Evolutionary conservation across 2,113 vertebrate species (phyloP).

Genomic region (Amphiprion ocellaris): DNA sequence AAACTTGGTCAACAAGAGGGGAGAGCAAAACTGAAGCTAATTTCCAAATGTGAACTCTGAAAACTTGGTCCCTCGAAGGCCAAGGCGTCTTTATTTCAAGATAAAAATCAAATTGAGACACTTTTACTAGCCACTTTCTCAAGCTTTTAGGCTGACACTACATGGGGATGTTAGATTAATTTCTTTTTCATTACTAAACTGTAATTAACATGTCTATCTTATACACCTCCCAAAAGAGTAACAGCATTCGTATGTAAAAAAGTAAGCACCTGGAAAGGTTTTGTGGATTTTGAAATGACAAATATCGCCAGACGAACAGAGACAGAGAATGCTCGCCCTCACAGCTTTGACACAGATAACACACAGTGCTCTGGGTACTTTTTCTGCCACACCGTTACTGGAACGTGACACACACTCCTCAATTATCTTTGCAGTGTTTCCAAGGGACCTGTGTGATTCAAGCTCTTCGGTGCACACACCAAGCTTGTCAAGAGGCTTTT

Average conservation of each 20-base stretch:
- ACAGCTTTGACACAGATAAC: slow-evolving; percentile 23
- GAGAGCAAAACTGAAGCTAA: not conserved
- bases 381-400: slow-evolving; percentile 24
- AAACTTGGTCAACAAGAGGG: slow-evolving; percentile 8
- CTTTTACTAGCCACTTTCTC: not conserved
- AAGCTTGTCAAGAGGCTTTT: slow-evolving; percentile 5
- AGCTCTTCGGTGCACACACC: slow-evolving; percentile 6
- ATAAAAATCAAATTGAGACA: not conserved
- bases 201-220: too few species aligned
- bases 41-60: not conserved
- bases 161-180: too few species aligned
- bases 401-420: slow-evolving; percentile 53
- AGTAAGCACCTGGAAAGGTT: too few species aligned
- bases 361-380: slow-evolving; percentile 28
- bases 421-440: slow-evolving; percentile 36
- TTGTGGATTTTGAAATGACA: too few species aligned
- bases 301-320: not conserved
- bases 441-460: slow-evolving; percentile 41
- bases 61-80: not conserved
- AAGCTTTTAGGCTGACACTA: not conserved
- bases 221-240: too few species aligned
- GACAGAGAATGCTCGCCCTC: slow-evolving; percentile 3
- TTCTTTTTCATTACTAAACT: too few species aligned
- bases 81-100: not conserved
- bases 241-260: too few species aligned